phyloP scores from a whole-genome alignment of 2,113 vertebrate genomes.

The Globicephala melas region DNA sequence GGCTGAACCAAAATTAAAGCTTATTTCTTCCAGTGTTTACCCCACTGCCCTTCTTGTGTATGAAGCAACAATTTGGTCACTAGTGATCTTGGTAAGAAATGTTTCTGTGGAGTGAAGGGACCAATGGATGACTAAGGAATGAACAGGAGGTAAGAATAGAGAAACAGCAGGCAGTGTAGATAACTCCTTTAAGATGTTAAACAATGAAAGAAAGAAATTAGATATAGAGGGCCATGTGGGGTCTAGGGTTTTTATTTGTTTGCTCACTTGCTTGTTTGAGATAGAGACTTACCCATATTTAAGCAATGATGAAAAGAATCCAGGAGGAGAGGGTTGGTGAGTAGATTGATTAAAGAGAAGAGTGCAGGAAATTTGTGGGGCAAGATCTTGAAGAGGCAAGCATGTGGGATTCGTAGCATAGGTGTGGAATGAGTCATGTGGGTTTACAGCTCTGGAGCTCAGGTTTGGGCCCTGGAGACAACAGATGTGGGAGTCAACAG shows the following conservation, averaged over 20 bases:
- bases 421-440: background rate
- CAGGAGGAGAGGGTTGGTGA: background rate
- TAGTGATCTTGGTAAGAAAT: conserved; percentile 19
- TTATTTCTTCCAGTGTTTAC: background rate
- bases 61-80: background rate
- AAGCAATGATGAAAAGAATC: background rate
- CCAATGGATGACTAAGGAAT: background rate
- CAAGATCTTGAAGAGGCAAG: background rate
- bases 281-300: background rate
- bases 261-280: conserved; percentile 11
- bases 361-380: background rate
- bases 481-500: background rate
- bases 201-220: background rate
- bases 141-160: background rate
- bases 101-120: background rate
- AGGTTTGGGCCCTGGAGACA: background rate
- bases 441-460: background rate
- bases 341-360: conserved; percentile 8
- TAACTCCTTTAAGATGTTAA: background rate
- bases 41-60: background rate
- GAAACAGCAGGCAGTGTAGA: conserved; percentile 3
- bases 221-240: background rate
- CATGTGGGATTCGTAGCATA: background rate
- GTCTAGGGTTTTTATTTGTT: background rate
- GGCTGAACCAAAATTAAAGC: conserved; percentile 23